Evolutionary conservation across 2,888 invertebrate species (phyloP).

Genomic region (Yponomeuta sedellus): DNA sequence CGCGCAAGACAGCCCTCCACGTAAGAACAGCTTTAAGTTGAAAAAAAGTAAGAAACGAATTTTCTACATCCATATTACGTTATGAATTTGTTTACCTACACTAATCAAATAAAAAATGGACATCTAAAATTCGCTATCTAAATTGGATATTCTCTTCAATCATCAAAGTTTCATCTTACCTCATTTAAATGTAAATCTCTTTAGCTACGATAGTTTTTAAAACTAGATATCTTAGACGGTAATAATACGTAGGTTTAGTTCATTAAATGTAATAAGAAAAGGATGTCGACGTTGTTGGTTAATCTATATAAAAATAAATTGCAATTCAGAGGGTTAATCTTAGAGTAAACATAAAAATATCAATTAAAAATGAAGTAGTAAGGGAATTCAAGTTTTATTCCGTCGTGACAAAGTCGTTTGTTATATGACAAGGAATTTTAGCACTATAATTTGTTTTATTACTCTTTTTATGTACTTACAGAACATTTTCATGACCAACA

Average conservation of each 20-base stretch:
- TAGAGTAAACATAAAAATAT: constrained; percentile 52
- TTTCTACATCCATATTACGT: neutral
- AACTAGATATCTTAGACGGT: constrained; percentile 50
- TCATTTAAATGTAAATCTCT: constrained; percentile 22
- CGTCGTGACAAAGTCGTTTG: constrained; percentile 45
- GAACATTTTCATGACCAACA: constrained; percentile 31
- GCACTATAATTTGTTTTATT: neutral
- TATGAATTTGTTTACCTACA: neutral
- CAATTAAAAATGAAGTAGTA: constrained; percentile 50
- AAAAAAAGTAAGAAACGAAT: neutral
- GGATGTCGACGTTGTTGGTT: constrained; percentile 70
- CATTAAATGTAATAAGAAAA: constrained; percentile 43
- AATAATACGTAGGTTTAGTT: constrained; percentile 47
- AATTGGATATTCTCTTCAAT: constrained; percentile 10
- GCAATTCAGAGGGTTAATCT: constrained; percentile 74
- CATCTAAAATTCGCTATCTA: constrained; percentile 24
- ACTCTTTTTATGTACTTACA: neutral
- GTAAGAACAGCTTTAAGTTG: no score
- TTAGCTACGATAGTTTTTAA: constrained; percentile 54
- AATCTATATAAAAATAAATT: constrained; percentile 67
- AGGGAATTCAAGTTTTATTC: constrained; percentile 35
- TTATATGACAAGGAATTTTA: constrained; percentile 12
- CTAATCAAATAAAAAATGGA: neutral
- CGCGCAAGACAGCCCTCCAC: no score
- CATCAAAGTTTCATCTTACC: constrained; percentile 23